Evolutionary conservation across 2,113 vertebrate species (phyloP).

Genomic region (Australoheros scitulus): DNA sequence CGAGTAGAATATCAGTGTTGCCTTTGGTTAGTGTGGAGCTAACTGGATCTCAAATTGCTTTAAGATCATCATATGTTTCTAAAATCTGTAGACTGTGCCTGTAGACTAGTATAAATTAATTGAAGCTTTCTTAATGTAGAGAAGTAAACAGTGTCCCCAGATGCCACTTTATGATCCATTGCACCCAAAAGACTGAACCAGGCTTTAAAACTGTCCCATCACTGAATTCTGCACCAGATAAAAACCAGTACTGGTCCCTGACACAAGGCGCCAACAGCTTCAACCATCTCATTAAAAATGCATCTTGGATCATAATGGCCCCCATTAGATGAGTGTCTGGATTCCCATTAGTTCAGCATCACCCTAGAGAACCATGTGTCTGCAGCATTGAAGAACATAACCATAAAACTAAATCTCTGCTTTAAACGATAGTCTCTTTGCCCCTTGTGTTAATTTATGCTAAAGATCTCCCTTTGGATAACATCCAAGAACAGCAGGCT

Average conservation of each 20-base stretch:
- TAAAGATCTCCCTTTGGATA: constrained; percentile 48
- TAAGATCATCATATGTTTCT: neutral
- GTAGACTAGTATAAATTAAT: neutral
- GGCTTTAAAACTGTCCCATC: neutral
- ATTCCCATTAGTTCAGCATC: constrained; percentile 56
- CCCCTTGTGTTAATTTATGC: constrained; percentile 62
- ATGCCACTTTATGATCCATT: constrained; percentile 14
- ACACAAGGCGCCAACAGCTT: constrained; percentile 52
- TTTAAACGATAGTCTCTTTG: constrained; percentile 45
- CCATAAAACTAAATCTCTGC: constrained; percentile 60
- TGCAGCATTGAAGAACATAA: constrained; percentile 46
- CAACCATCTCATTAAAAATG: constrained; percentile 72
- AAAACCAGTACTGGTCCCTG: constrained; percentile 37
- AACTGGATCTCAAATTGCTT: neutral
- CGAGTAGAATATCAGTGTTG: neutral
- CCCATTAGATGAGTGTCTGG: constrained; percentile 66
- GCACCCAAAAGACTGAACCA: neutral
- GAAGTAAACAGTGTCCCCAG: neutral
- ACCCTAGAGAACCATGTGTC: constrained; percentile 58
- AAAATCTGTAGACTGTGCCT: neutral
- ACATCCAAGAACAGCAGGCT: constrained; percentile 37
- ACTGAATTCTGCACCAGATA: constrained; percentile 8
- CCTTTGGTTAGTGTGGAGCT: neutral
- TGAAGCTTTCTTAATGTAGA: neutral
- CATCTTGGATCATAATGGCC: constrained; percentile 63